Percentiles rank a stretch among this genome's conserved stretches.
Conservation (phyloP, 2,888 invertebrate genomes). For the Abrostola tripartita region DNA sequence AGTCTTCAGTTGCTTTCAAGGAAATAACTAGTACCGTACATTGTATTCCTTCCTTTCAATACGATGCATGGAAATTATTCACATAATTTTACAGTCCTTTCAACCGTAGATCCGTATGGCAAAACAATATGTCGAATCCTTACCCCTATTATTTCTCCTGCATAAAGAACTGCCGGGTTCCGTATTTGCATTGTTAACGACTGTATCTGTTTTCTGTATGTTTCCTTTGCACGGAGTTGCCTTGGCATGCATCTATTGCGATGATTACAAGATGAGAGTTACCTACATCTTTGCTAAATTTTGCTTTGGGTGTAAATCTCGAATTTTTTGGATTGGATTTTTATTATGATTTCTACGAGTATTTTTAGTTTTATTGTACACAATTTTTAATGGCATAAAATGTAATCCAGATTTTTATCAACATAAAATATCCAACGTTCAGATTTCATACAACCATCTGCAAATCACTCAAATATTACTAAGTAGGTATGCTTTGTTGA, state of each 20-base stretch:
- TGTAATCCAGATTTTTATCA: too few relatives aligned
- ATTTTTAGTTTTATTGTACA: too few relatives aligned
- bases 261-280: not conserved
- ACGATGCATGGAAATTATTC: not conserved
- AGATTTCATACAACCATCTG: too few relatives aligned
- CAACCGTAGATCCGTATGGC: constrained; percentile 1
- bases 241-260: not conserved
- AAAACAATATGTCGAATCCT: constrained; percentile 14
- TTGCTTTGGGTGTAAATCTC: not conserved
- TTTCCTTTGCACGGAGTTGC: constrained; percentile 19
- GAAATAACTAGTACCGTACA: not conserved
- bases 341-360: too few relatives aligned
- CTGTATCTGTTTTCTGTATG: constrained; percentile 20
- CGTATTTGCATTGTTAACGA: constrained; percentile 26
- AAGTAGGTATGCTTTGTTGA: too few relatives aligned
- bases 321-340: too few relatives aligned
- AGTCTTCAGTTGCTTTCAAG: not conserved
- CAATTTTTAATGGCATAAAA: too few relatives aligned
- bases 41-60: not conserved
- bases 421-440: too few relatives aligned
- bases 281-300: not conserved
- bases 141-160: constrained; percentile 23
- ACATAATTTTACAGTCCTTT: not conserved
- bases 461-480: too few relatives aligned
- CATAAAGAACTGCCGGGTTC: constrained; percentile 29